A percentile compares a stretch with the other conserved stretches of the same genome.
These are phyloP conservation scores for Nycticebus coucang DNA, from an alignment of 2,113 vertebrate genomes.

Conservation along the genomic window DNA sequence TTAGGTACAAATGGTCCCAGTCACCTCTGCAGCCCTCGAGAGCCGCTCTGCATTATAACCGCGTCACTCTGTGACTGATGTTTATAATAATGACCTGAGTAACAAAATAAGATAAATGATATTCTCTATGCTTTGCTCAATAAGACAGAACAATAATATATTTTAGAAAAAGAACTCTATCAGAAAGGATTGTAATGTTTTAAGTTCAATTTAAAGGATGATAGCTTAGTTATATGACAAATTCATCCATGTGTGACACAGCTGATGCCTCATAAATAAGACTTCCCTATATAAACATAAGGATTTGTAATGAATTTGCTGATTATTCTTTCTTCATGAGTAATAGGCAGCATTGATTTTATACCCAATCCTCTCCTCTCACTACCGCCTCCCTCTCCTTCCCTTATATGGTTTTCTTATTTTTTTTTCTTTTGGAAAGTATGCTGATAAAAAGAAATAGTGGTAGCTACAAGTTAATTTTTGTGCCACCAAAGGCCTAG, in stretches of 20 bases:
- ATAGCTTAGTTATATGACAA: constrained; percentile 71
- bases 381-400: not conserved
- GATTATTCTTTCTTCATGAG: constrained; percentile 51
- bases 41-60: not conserved
- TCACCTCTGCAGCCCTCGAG: constrained; percentile 51
- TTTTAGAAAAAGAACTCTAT: constrained; percentile 71
- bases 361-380: not conserved
- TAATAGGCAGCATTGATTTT: constrained; percentile 56
- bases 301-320: constrained; percentile 52
- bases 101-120: constrained; percentile 66
- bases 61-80: constrained; percentile 14
- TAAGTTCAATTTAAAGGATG: constrained; percentile 75
- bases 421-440: not conserved
- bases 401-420: not conserved
- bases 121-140: constrained; percentile 56
- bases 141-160: constrained; percentile 73
- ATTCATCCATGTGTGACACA: constrained; percentile 64
- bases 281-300: constrained; percentile 44
- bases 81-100: constrained; percentile 18
- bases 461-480: not conserved
- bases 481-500: not conserved
- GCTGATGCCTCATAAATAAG: constrained; percentile 41
- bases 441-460: not conserved
- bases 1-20: not conserved
- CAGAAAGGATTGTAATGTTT: constrained; percentile 72